Conservation (phyloP, 1,140 invertebrate genomes). For the Lepidotrigona ventralis region DNA sequence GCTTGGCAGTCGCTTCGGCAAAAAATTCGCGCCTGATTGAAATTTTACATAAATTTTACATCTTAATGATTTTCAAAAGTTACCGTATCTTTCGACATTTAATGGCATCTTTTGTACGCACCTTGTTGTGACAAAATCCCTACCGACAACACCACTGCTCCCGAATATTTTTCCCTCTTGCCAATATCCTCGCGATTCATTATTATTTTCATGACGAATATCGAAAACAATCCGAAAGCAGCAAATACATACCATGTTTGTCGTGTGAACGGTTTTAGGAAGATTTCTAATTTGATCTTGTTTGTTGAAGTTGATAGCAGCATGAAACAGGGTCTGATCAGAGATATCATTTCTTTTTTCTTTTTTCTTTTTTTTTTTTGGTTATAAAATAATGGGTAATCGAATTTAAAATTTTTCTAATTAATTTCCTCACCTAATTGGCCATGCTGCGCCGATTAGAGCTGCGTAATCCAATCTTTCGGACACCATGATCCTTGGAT, state of each 20-base stretch:
- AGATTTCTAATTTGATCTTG: constrained; percentile 62
- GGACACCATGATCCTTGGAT: constrained; percentile 61
- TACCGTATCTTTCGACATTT: no score
- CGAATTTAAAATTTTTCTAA: not conserved
- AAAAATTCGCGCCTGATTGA: constrained; percentile 57
- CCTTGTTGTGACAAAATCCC: constrained; percentile 69
- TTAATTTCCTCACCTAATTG: constrained; percentile 48
- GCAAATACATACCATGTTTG: constrained; percentile 58
- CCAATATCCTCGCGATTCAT: constrained; percentile 55
- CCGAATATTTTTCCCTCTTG: constrained; percentile 43
- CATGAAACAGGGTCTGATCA: constrained; percentile 66
- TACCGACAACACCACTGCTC: constrained; percentile 56
- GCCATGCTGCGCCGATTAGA: constrained; percentile 60
- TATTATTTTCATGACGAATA: constrained; percentile 57
- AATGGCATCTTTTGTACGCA: not conserved
- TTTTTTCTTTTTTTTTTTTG: no score
- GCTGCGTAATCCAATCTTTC: constrained; percentile 54
- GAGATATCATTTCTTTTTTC: not conserved
- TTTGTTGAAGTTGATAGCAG: constrained; percentile 59
- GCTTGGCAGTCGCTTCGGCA: constrained; percentile 52
- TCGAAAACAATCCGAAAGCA: constrained; percentile 38
- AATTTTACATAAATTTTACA: not conserved
- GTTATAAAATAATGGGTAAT: not conserved
- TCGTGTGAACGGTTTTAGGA: constrained; percentile 61
- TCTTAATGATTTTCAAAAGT: not conserved